phyloP scores from a whole-genome alignment of 2,113 vertebrate species.

The Todiramphus saurophagus region DNA sequence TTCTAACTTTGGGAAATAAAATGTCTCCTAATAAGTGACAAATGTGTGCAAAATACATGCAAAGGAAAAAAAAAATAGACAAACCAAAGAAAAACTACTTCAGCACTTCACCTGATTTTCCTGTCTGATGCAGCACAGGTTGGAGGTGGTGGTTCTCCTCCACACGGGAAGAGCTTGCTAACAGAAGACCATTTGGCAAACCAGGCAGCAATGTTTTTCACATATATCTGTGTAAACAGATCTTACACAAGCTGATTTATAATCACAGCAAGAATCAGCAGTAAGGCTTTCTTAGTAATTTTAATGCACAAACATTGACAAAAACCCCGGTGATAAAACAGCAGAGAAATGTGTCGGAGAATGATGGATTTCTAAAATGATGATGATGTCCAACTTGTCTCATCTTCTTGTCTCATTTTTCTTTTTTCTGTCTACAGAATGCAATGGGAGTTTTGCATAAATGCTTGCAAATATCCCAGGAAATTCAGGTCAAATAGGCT shows the following conservation, averaged over 20 bases:
- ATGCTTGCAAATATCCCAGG: not conserved
- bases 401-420: not conserved
- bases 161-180: not conserved
- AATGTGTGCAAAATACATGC: not conserved
- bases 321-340: not conserved
- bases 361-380: not conserved
- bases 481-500: not conserved
- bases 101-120: not conserved
- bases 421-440: not conserved
- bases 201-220: not conserved
- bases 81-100: not conserved
- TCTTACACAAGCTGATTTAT: not conserved
- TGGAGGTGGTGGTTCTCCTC: not conserved
- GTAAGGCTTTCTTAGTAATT: not conserved
- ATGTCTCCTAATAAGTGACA: not conserved
- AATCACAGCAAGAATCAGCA: not conserved
- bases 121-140: not conserved
- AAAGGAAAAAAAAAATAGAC: not conserved
- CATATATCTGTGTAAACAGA: not conserved
- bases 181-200: not conserved
- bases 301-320: not conserved
- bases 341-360: not conserved
- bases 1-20: not conserved
- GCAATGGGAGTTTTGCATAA: not conserved
- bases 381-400: not conserved